phyloP scores from a whole-genome alignment of 2,888 invertebrate genomes.

The Eupelmus urozonus region DNA sequence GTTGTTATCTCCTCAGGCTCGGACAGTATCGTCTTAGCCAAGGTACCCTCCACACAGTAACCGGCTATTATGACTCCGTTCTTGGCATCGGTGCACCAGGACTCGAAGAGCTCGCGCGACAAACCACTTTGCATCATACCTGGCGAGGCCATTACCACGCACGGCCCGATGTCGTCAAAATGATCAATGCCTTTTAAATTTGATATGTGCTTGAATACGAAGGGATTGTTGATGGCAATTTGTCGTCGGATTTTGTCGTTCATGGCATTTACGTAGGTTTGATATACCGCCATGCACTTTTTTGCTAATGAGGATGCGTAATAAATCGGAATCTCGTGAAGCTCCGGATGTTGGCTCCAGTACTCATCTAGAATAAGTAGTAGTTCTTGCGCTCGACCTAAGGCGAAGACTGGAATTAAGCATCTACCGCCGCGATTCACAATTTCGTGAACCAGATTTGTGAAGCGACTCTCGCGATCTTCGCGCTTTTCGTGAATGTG shows the following conservation, averaged over 20 bases:
- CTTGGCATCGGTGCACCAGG: slow-evolving; percentile 98
- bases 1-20: slow-evolving; percentile 98
- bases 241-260: slow-evolving; percentile 97
- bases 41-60: slow-evolving; percentile 93
- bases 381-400: slow-evolving; percentile 97
- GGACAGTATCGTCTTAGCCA: slow-evolving; percentile 95
- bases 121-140: slow-evolving; percentile 99
- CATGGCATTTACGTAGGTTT: slow-evolving; percentile 99
- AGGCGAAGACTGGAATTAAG: slow-evolving; percentile 98
- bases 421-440: slow-evolving; percentile 98
- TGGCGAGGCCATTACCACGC: slow-evolving; percentile 99
- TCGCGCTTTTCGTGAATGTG: slow-evolving; percentile 99
- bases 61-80: slow-evolving; percentile 99
- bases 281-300: slow-evolving; percentile 99
- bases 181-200: slow-evolving; percentile 98
- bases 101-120: slow-evolving; percentile 97
- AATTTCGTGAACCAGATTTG: slow-evolving; percentile 95
- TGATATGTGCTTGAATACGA: slow-evolving; percentile 98
- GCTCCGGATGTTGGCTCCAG: slow-evolving; percentile 97
- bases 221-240: slow-evolving; percentile 98
- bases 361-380: slow-evolving; percentile 96
- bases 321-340: slow-evolving; percentile 99
- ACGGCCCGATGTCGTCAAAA: slow-evolving; percentile 99
- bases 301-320: slow-evolving; percentile 99
- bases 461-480: slow-evolving; percentile 96